These are phyloP conservation scores for Anabacerthia variegaticeps DNA, from an alignment of 2,797 vertebrate genomes.

Conservation along the genomic window DNA sequence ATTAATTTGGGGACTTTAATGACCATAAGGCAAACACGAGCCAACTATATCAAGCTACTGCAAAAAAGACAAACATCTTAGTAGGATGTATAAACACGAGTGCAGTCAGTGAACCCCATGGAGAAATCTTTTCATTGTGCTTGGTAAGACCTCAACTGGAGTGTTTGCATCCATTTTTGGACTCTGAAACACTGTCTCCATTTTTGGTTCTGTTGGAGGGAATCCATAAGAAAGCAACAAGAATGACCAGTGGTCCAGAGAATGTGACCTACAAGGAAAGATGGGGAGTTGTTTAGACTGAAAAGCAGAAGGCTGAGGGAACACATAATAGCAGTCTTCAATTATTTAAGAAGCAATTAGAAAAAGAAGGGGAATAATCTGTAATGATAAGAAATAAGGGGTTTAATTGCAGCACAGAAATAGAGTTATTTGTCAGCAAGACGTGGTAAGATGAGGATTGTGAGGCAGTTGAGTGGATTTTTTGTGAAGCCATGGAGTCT, in stretches of 20 bases:
- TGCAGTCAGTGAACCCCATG: conserved; percentile 11
- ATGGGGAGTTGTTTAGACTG: conserved; percentile 54
- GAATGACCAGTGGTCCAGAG: conserved; percentile 18
- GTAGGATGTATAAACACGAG: conserved; percentile 35
- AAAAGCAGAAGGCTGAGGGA: neutral
- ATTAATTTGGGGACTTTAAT: neutral
- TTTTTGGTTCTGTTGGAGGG: conserved; percentile 26
- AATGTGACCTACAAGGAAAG: conserved; percentile 42
- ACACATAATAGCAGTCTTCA: neutral
- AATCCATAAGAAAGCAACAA: conserved; percentile 10
- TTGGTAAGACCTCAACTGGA: neutral
- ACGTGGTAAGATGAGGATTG: neutral
- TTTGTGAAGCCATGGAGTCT: conserved; percentile 6
- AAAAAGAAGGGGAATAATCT: neutral
- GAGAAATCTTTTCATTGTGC: conserved; percentile 7
- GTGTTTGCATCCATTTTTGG: conserved; percentile 46
- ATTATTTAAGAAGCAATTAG: neutral
- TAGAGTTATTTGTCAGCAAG: neutral
- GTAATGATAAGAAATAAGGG: conserved; percentile 21
- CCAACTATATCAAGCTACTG: neutral
- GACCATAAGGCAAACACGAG: neutral
- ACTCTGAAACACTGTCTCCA: neutral
- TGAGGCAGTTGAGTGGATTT: neutral
- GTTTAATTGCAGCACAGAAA: conserved; percentile 16
- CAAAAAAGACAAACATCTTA: conserved; percentile 27